Evolutionary conservation across 1,140 invertebrate species (phyloP), one percentile per base, ranked within the genome.

Genomic region (Polypedilum pembai): DNA sequence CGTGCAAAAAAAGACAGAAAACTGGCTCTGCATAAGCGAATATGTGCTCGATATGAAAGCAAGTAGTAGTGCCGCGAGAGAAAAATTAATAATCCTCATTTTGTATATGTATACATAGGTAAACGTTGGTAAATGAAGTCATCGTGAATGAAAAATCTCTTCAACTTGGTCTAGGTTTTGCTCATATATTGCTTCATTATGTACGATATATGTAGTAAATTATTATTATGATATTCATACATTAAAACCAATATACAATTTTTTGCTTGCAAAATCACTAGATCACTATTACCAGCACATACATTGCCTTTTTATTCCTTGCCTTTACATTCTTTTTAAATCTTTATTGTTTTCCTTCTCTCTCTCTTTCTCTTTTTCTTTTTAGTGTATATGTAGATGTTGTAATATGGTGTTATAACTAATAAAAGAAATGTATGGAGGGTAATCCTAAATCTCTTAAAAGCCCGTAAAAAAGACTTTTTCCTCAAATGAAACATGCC

Each of bases 381-480:
- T 33, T 33, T 33, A 33, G 5, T 33, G 5, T 33, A 5, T 33
- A 33, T 33, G 24, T 33, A 33, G 1, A 33, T 33, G 24, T 33
- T 33, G 24, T 33, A 33, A 33, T 33, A 33, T 33, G 24, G 24
- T 33, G 24, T 33, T 33, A 33, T 45, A 45, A 45, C 41, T 8
- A 45, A 45, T 15, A 45, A 45, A 45, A 45, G 41, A 45, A 45
- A 45, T 45, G 15, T 45, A 7, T 21, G 3, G 17, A 69, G 65
- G 65, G 65, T 69, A 69, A 69, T 69, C 65, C 65, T 69, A 69
- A 69, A 69, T 69, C 65, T 69, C 17, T 69, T 69, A 69, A 69
- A 69, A 69, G 8, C 8, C 65, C 65, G 18, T 56, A 56, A 56
- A 56, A 56, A 56, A 56, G 45, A 56, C 45, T 56, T 56, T 56